These are phyloP conservation scores for Apis mellifera DNA, from an alignment of 1,140 invertebrate species.

Conservation along the genomic window DNA sequence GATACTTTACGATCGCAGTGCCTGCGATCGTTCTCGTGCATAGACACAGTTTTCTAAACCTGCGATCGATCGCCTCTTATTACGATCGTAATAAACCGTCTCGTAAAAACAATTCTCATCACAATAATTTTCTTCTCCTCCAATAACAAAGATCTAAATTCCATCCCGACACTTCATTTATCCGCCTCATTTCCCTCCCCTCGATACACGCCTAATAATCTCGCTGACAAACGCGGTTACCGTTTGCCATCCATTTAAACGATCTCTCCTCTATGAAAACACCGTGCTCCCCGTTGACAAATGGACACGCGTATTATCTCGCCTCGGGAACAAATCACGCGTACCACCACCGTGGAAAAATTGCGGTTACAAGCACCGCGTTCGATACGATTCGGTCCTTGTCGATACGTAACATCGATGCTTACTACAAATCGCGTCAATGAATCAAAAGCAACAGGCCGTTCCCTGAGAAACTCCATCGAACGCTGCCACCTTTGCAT, in stretches of 20 bases:
- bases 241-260: not conserved
- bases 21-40: not conserved
- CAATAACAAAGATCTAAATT: not conserved
- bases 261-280: not conserved
- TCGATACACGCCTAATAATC: not conserved
- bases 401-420: not conserved
- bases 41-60: not conserved
- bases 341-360: constrained; percentile 3
- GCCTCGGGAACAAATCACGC: constrained; percentile 12
- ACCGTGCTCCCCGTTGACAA: not conserved
- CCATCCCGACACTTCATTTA: not conserved
- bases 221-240: not conserved
- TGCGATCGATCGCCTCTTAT: not conserved
- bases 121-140: not conserved
- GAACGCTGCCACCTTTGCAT: constrained; percentile 8
- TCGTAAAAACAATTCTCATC: not conserved
- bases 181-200: not conserved
- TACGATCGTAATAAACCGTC: not conserved
- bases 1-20: not conserved
- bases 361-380: not conserved
- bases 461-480: constrained; percentile 31
- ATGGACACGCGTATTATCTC: not conserved
- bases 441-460: constrained; percentile 24
- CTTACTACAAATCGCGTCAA: constrained; percentile 25
- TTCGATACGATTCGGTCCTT: constrained; percentile 1